Evolutionary conservation across 1,140 invertebrate species (phyloP), one percentile per base, ranked within the genome.

Genomic region (Ips nitidus): DNA sequence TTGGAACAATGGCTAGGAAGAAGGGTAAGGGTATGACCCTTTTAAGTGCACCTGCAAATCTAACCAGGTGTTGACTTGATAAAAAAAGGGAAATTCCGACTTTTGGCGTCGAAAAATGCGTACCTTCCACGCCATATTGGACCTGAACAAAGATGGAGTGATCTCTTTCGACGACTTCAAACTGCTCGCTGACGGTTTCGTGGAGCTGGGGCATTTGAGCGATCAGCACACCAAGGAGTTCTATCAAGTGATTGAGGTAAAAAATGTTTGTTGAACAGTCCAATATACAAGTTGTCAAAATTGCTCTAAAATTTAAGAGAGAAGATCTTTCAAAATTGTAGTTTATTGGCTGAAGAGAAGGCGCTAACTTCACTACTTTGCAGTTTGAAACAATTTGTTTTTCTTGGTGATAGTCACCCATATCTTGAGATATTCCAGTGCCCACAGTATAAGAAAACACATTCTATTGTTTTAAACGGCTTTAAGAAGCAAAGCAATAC

Each of bases 71-170:
- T 50, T 8, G 7, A 3, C 22, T 50, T 50, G 1, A 50, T 70
- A 55, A 39, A 22, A 22, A 22, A 41, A 96, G 86, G 91, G 90
- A 39, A 83, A 86, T 64, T 91, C 92, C 2, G 86, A 90, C 69
- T 96, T 97, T 82, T 97, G 94, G 94, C 83, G 89, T 69, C 84
- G 89, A 73, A 94, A 95, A 80, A 95, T 97, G 86, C 89, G 94
- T 41, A 92, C 90, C 22, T 84, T 92, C 56, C 91, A 93, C 79
- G 87, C 87, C 70, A 87, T 92, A 72, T 81, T 94, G 73, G 92
- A 94, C 77, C 85, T 94, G 3, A 92, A 94, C 80, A 92, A 92
- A 77, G 92, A 94, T 75, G 91, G 92, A n/a, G 86, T 93, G 55
- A 86, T 93, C 70, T 91, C 90, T 1, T 92, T 85, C 76, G 90